Evolutionary conservation across 2,888 invertebrate species (phyloP), one percentile per base, ranked within the genome.

Genomic region (Epinotia ramella): DNA sequence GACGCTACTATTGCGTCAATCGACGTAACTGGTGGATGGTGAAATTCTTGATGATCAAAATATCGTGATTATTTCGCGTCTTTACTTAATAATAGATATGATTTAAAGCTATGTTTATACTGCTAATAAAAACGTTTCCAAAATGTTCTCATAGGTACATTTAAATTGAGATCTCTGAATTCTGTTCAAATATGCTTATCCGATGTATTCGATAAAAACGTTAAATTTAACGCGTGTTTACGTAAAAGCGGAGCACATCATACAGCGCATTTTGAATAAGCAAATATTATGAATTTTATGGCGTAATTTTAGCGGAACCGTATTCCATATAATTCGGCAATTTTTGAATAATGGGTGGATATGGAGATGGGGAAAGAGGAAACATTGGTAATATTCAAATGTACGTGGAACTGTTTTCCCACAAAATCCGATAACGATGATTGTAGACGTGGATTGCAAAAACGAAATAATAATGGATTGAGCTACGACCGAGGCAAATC

Each of bases 1-100:
- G 94, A 94, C 92, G 95, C 94, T 91, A 89, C 84, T 86, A 87
- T 89, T 85, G 94, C 94, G 94, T 93, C 94, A 88, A 82, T 82
- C 82, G 80, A 79, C 69, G 33, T 60, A 72, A 59, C 67, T 74
- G 76, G 71, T 72, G 62, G 76, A 56, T 76, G 53, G 53, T 66
- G 28, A 62, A n/a, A 20, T 64, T 53, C 13, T 59, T 6, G n/a
- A 33, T n/a, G 11, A 20, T 57, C 57, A 57, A 57, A 20, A 18
- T 20, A 9, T 18, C 6, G 56, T 1, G 33, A 33, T 33, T 33
- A 0, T 33, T 33, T 33, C 33, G 33, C 33, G 7, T 7, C 33
- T 40, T 40, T 40, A 40, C 40, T 9, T 9, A 40, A 40, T 40
- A 40, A 40, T 9, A 40, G 0, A 40, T 40, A 40, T 40, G 9